Evolutionary conservation across 2,113 vertebrate genomes (phyloP).

Genomic region (Numida meleagris): DNA sequence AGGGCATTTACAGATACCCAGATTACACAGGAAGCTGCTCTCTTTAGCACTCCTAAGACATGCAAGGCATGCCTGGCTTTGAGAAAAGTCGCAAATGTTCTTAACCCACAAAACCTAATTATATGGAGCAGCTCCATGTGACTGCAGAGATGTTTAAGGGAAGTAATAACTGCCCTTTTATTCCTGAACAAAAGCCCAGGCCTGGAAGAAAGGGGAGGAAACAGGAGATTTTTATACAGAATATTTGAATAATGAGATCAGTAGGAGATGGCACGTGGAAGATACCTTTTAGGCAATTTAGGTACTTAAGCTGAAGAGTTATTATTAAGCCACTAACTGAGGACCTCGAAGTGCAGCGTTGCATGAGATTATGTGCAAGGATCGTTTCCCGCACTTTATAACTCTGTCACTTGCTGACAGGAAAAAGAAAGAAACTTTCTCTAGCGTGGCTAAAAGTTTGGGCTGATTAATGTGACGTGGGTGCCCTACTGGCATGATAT

Average conservation of each 20-base stretch:
- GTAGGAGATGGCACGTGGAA: not conserved
- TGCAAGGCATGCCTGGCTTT: not conserved
- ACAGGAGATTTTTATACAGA: slow-evolving; percentile 29
- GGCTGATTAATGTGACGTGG: slow-evolving; percentile 44
- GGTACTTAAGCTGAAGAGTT: slow-evolving; percentile 59
- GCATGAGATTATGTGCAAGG: slow-evolving; percentile 80
- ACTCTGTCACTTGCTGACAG: slow-evolving; percentile 38
- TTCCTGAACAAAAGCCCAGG: not conserved
- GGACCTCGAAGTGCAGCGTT: slow-evolving; percentile 80
- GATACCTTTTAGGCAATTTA: slow-evolving; percentile 50
- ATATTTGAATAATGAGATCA: slow-evolving; percentile 61
- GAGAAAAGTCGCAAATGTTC: not conserved
- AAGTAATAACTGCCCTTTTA: slow-evolving; percentile 18
- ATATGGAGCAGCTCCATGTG: not conserved
- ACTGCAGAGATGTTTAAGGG: not conserved
- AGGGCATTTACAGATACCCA: not conserved
- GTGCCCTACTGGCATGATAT: slow-evolving; percentile 42
- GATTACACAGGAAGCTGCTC: not conserved
- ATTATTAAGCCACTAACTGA: slow-evolving; percentile 74
- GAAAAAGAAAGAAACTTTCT: slow-evolving; percentile 45
- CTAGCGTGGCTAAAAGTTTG: slow-evolving; percentile 36
- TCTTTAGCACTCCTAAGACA: not conserved
- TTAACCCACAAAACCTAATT: not conserved
- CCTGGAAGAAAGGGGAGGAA: slow-evolving; percentile 8
- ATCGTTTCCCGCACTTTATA: slow-evolving; percentile 79